A percentile compares a stretch with the other conserved stretches of the same genome.
phyloP scores from a whole-genome alignment of 2,888 invertebrate species.

The Eremobia ochroleuca region DNA sequence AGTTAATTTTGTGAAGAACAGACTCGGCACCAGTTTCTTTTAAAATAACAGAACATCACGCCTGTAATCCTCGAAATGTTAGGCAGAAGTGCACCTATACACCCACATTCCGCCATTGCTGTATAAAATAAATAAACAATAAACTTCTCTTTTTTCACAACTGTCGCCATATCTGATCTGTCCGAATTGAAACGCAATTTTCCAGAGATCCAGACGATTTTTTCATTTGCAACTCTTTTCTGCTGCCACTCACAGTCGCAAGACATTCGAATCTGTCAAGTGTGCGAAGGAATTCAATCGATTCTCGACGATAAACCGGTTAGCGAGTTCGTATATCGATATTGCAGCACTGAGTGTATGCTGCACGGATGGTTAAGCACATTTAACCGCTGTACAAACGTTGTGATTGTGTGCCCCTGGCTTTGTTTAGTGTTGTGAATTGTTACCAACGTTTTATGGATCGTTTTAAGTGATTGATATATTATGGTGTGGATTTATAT shows the following conservation, averaged over 20 bases:
- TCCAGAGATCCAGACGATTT: constrained; percentile 20
- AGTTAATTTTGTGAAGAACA: no score
- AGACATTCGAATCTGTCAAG: constrained; percentile 56
- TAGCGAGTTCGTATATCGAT: constrained; percentile 57
- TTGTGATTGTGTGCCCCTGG: constrained; percentile 45
- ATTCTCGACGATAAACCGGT: constrained; percentile 63
- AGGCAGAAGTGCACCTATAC: neutral
- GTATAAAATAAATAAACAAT: neutral
- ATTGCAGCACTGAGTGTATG: constrained; percentile 44
- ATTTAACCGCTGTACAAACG: constrained; percentile 54
- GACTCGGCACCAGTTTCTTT: no score
- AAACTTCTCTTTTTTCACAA: constrained; percentile 14
- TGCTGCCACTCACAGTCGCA: constrained; percentile 53
- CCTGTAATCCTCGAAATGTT: neutral
- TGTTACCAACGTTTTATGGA: constrained; percentile 41
- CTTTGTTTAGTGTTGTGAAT: constrained; percentile 41
- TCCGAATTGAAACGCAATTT: constrained; percentile 44
- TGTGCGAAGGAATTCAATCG: constrained; percentile 56
- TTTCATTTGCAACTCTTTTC: constrained; percentile 44
- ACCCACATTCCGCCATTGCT: neutral
- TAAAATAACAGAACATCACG: neutral
- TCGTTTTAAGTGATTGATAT: constrained; percentile 45
- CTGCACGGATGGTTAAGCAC: constrained; percentile 60
- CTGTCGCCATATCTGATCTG: constrained; percentile 34
- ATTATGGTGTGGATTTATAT: constrained; percentile 24